Percentiles rank a stretch among this genome's conserved stretches.
Conservation (phyloP, 2,888 invertebrate genomes). For the Andrena bucephala region DNA sequence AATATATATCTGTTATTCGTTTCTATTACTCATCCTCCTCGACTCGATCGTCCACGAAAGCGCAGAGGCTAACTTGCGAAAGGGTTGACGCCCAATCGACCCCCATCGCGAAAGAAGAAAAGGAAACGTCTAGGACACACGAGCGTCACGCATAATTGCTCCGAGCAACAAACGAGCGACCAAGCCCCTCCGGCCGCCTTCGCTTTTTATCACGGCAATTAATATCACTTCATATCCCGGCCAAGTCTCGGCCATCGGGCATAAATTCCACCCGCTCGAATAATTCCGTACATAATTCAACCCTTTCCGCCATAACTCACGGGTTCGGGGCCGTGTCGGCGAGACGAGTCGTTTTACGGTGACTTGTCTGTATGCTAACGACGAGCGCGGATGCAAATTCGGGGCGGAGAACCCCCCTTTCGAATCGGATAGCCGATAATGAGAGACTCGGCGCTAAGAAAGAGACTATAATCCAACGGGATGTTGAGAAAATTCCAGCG, state of each 20-base stretch:
- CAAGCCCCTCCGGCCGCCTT: constrained; percentile 28
- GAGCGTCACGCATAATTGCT: constrained; percentile 59
- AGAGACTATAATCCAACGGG: neutral
- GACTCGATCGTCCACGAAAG: neutral
- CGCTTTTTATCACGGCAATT: constrained; percentile 71
- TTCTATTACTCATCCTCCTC: neutral
- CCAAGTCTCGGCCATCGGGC: constrained; percentile 69
- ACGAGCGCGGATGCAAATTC: constrained; percentile 73
- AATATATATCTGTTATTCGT: neutral
- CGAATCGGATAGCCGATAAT: neutral
- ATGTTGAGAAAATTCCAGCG: neutral
- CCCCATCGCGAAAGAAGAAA: neutral
- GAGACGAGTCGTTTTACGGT: constrained; percentile 65
- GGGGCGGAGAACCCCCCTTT: constrained; percentile 64
- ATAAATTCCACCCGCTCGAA: constrained; percentile 83
- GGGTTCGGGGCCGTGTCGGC: constrained; percentile 44
- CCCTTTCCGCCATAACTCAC: constrained; percentile 83
- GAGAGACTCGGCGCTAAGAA: neutral
- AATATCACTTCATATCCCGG: constrained; percentile 72
- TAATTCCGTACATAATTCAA: constrained; percentile 84
- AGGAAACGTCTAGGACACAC: constrained; percentile 39
- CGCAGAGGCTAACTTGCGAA: neutral
- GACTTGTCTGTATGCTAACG: constrained; percentile 76
- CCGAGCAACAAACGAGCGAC: constrained; percentile 49
- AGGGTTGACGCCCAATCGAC: constrained; percentile 2